phyloP scores from a whole-genome alignment of 2,797 vertebrate species.

The Pipistrellus pipistrellus region DNA sequence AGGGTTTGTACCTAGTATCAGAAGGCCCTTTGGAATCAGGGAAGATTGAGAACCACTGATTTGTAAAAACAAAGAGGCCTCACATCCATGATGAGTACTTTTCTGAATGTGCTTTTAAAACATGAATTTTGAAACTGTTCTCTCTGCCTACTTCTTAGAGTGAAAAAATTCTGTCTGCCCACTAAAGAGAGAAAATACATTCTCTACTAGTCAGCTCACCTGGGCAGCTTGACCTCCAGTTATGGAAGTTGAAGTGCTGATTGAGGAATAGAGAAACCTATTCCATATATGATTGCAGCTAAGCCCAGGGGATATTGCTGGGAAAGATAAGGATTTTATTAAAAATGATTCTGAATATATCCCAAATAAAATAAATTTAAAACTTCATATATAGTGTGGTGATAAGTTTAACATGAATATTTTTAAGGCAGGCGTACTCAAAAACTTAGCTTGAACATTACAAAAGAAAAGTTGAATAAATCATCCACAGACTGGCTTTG shows the following conservation, averaged over 20 bases:
- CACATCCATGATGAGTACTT: not conserved
- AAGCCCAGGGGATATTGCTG: not conserved
- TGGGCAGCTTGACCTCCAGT: not conserved
- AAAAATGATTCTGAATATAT: not conserved
- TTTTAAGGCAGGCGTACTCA: constrained; percentile 41
- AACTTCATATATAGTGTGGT: not conserved
- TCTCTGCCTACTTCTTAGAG: not conserved
- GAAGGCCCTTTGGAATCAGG: not conserved
- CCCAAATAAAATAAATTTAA: not conserved
- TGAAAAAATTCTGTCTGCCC: not conserved
- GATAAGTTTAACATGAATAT: not conserved
- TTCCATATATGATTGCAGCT: not conserved
- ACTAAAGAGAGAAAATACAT: not conserved
- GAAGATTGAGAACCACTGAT: not conserved
- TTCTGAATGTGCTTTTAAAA: not conserved
- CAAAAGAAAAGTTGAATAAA: constrained; percentile 35
- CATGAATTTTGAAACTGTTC: not conserved
- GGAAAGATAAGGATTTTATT: not conserved
- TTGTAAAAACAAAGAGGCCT: not conserved
- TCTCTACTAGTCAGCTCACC: not conserved
- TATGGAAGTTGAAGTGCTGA: not conserved
- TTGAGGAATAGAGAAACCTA: not conserved
- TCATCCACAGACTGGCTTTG: constrained; percentile 28
- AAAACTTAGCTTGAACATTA: not conserved
- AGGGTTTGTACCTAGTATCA: not conserved